Percentiles rank a stretch among this genome's conserved stretches.
Evolutionary conservation across 2,797 vertebrate genomes (phyloP).

Genomic region (Xiphorhynchus erythropygius): DNA sequence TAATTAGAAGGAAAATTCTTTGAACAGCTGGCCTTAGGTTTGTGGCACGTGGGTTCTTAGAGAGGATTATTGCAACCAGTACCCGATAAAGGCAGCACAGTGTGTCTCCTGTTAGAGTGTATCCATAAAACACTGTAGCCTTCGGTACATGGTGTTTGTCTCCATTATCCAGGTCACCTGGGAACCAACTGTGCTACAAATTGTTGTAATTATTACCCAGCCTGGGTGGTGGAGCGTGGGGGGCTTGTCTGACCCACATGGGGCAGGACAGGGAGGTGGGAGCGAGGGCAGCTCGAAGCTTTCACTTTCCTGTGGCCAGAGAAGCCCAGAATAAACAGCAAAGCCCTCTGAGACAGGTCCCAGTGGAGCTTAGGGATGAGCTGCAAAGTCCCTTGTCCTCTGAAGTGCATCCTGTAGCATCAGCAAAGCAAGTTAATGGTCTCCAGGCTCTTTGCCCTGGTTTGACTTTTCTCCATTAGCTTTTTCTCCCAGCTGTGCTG

Average conservation of each 20-base stretch:
- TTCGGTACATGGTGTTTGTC: accelerated
- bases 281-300: background rate
- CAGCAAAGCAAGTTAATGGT: background rate
- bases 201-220: accelerated
- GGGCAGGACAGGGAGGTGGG: background rate
- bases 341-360: background rate
- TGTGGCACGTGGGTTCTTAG: background rate
- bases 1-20: background rate
- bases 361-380: slow-evolving; percentile 4
- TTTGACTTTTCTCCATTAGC: background rate
- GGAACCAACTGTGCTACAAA: accelerated
- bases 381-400: background rate
- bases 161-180: background rate
- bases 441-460: accelerated
- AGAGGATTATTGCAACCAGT: background rate
- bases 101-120: background rate
- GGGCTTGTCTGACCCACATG: accelerated
- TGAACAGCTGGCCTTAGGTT: background rate
- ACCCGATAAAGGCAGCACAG: background rate
- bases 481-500: background rate
- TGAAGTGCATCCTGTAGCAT: background rate
- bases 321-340: background rate
- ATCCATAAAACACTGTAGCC: accelerated
- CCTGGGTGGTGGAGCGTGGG: accelerated
- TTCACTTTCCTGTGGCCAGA: slow-evolving; percentile 1